These are phyloP conservation scores for Epinephelus cyanopodus DNA, from an alignment of 2,113 vertebrate genomes.

Conservation along the genomic window DNA sequence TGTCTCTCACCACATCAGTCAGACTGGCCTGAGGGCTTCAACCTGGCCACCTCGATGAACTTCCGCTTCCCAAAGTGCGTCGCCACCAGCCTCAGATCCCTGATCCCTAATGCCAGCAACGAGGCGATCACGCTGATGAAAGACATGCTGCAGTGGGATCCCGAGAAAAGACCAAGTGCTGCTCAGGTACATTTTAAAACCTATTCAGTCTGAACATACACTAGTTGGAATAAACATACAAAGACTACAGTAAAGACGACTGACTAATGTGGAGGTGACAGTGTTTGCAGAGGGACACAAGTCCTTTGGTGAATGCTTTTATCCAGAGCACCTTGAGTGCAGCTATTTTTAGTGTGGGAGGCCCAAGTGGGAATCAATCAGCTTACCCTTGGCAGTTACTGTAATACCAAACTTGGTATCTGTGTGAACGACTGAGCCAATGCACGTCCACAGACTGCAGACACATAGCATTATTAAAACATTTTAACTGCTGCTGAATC, in stretches of 20 bases:
- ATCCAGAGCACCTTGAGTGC: slow-evolving; percentile 5
- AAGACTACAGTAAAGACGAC: not conserved
- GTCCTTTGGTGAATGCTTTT: not conserved
- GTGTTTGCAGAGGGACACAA: not conserved
- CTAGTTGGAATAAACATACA: not conserved
- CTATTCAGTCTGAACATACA: not conserved
- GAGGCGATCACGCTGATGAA: slow-evolving; percentile 91
- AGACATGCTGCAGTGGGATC: slow-evolving; percentile 93
- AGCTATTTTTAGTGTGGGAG: not conserved
- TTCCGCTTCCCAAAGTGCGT: slow-evolving; percentile 94
- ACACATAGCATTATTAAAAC: not conserved
- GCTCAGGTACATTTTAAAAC: slow-evolving; percentile 85
- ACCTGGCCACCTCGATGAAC: slow-evolving; percentile 91
- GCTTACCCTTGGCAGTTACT: slow-evolving; percentile 4
- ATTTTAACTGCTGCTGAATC: not conserved
- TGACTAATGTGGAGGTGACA: not conserved
- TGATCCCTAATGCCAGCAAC: slow-evolving; percentile 93
- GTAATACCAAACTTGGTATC: not conserved
- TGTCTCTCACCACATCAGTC: slow-evolving; percentile 79
- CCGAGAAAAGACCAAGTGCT: slow-evolving; percentile 92
- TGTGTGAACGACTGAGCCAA: not conserved
- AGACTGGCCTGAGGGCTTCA: slow-evolving; percentile 94
- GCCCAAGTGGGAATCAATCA: slow-evolving; percentile 19
- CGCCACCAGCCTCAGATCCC: slow-evolving; percentile 90
- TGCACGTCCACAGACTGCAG: not conserved